Percentiles rank a stretch among this genome's conserved stretches.
These are phyloP conservation scores for Adineta ricciae DNA, from an alignment of 2,888 invertebrate species.

Conservation along the genomic window DNA sequence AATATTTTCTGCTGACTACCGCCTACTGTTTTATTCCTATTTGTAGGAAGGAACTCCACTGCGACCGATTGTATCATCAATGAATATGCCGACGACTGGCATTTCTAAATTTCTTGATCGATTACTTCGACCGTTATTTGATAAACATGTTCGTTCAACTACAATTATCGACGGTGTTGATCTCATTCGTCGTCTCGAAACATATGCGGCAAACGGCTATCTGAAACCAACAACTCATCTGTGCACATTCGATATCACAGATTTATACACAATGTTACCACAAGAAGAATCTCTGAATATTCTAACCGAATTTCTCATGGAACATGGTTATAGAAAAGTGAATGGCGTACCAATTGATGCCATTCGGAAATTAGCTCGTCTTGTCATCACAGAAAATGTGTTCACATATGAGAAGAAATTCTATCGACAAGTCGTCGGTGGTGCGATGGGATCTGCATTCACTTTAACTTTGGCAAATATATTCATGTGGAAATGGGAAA, in stretches of 20 bases:
- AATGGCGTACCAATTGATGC: neutral
- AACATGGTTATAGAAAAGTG: neutral
- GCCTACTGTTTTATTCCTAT: neutral
- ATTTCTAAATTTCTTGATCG: neutral
- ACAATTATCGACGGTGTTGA: neutral
- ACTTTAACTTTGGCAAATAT: neutral
- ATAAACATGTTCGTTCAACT: neutral
- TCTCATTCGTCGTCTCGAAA: neutral
- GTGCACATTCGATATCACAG: neutral
- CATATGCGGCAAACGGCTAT: neutral
- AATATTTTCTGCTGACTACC: too few species aligned
- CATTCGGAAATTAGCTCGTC: neutral
- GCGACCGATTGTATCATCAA: neutral
- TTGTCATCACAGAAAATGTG: neutral
- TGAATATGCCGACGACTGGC: neutral
- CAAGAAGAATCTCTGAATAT: neutral
- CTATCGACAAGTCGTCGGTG: neutral
- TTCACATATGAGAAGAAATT: neutral
- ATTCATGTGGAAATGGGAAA: neutral
- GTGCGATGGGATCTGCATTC: neutral
- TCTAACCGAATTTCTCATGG: neutral
- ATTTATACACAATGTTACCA: constrained; percentile 1
- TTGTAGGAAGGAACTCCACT: neutral
- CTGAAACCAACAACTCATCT: neutral
- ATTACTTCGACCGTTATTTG: neutral